These are phyloP conservation scores for Lutraria lutraria DNA, from an alignment of 2,888 invertebrate species.

Conservation along the genomic window DNA sequence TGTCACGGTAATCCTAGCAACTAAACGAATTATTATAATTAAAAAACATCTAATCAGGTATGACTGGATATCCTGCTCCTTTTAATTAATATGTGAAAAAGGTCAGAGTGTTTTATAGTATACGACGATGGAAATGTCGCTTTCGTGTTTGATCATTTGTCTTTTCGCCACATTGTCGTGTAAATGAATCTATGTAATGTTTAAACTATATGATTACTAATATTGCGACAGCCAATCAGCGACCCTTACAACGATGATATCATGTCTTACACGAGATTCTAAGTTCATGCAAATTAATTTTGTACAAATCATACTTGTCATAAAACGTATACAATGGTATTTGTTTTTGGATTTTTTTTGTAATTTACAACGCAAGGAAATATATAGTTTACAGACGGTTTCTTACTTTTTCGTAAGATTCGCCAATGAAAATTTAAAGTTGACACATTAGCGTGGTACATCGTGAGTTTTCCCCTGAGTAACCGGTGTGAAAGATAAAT, in stretches of 20 bases:
- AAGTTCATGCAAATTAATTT: conserved; percentile 1
- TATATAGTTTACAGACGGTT: neutral
- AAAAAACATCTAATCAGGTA: neutral
- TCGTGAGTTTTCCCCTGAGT: neutral
- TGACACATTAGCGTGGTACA: neutral
- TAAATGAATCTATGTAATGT: neutral
- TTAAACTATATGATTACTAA: neutral
- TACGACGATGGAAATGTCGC: neutral
- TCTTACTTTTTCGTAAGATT: neutral
- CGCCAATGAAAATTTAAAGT: neutral
- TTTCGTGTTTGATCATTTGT: conserved; percentile 2
- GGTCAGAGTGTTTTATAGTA: neutral
- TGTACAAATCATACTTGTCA: conserved; percentile 2
- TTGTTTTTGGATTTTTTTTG: neutral
- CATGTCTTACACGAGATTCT: neutral
- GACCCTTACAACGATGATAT: neutral
- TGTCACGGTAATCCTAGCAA: neutral
- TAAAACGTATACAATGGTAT: neutral
- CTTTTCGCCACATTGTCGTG: neutral
- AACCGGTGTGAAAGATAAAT: neutral
- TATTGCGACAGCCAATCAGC: neutral
- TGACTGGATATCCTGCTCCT: neutral
- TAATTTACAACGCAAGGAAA: neutral
- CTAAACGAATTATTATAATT: neutral
- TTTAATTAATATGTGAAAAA: neutral